Conservation (phyloP, 1,140 invertebrate genomes). For the Dinoponera quadriceps region DNA sequence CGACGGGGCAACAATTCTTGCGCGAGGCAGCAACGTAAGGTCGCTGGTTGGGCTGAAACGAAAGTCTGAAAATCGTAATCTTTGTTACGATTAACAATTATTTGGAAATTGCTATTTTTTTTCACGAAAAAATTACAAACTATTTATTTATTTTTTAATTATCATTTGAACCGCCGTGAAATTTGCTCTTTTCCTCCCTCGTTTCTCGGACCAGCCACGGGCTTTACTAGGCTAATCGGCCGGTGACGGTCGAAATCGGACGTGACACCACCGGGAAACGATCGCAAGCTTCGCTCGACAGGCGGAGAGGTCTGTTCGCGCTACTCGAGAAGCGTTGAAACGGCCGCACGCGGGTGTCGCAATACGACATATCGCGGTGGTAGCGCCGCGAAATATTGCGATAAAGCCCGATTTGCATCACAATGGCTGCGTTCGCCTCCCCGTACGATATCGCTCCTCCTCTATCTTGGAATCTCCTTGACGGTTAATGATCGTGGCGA, state of each 20-base stretch:
- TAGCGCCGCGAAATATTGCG: conserved; percentile 55
- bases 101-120: no score
- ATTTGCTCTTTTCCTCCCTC: no score
- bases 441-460: conserved; percentile 8
- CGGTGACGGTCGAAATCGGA: not conserved
- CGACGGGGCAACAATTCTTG: not conserved
- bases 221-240: conserved; percentile 41
- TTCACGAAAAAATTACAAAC: no score
- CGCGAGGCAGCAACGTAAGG: not conserved
- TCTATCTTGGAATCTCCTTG: conserved; percentile 31
- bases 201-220: not conserved
- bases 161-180: no score
- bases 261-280: conserved; percentile 26
- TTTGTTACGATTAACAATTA: no score
- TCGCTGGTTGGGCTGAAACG: no score
- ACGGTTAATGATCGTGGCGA: conserved; percentile 49
- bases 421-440: conserved; percentile 52
- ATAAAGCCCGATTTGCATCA: conserved; percentile 52
- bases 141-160: no score
- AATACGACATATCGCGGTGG: conserved; percentile 49
- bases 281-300: conserved; percentile 35
- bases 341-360: conserved; percentile 21
- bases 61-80: no score
- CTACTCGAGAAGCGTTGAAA: conserved; percentile 48
- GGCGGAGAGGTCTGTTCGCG: conserved; percentile 33